phyloP scores from a whole-genome alignment of 1,140 invertebrate genomes.

The Bradynema listronoti region DNA sequence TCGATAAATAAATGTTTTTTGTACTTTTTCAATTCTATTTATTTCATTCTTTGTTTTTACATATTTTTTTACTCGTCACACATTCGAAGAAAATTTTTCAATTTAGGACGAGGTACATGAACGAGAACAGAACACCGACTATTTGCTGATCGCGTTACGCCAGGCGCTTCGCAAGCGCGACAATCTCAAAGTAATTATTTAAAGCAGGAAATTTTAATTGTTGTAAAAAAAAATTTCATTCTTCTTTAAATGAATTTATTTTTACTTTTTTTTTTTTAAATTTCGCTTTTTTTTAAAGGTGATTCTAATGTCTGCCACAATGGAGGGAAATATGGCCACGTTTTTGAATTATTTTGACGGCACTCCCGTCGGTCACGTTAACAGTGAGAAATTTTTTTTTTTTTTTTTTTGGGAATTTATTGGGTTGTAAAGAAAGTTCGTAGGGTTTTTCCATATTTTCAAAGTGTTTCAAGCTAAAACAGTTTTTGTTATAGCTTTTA shows the following conservation, averaged over 20 bases:
- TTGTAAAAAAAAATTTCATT: neutral
- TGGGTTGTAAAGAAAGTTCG: no score
- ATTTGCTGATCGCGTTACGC: conserved; percentile 72
- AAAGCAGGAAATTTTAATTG: no score
- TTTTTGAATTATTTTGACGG: conserved; percentile 79
- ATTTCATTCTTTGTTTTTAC: no score
- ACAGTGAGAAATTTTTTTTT: conserved; percentile 60
- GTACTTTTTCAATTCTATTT: no score
- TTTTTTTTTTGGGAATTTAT: conserved; percentile 47
- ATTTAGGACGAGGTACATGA: conserved; percentile 81
- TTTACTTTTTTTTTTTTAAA: conserved; percentile 58
- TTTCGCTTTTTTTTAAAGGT: conserved; percentile 59
- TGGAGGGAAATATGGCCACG: conserved; percentile 69
- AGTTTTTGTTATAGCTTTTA: no score
- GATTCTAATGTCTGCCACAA: conserved; percentile 87
- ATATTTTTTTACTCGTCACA: no score
- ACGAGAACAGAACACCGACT: conserved; percentile 78
- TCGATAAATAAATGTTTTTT: no score
- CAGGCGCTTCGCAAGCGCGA: conserved; percentile 69
- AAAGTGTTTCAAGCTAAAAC: no score
- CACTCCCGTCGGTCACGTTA: conserved; percentile 69
- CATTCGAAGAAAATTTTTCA: no score
- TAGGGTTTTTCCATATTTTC: no score
- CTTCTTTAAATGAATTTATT: conserved; percentile 58
- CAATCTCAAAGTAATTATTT: conserved; percentile 48